A percentile compares a stretch with the other conserved stretches of the same genome.
phyloP scores from a whole-genome alignment of 2,113 vertebrate genomes.

The Diphyllodes magnificus region DNA sequence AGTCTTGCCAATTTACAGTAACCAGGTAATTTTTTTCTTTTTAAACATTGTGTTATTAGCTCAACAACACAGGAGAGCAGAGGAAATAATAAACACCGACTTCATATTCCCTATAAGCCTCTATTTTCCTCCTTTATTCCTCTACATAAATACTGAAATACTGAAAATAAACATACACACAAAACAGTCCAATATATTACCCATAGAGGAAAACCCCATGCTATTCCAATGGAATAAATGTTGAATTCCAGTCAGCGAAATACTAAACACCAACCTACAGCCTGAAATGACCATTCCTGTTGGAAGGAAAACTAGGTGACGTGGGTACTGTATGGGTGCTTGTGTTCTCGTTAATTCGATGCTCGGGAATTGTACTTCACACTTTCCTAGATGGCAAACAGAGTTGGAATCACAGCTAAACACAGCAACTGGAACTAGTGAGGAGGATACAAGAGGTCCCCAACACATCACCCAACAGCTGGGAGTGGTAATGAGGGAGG shows the following conservation, averaged over 20 bases:
- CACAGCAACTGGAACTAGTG: neutral
- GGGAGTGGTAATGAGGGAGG: neutral
- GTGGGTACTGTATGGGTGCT: neutral
- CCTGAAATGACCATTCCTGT: neutral
- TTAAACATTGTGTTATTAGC: neutral
- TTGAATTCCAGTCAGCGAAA: neutral
- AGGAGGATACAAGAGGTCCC: neutral
- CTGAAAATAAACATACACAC: neutral
- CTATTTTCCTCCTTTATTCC: neutral
- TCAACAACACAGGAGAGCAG: neutral
- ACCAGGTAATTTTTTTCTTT: neutral
- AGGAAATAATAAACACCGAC: neutral
- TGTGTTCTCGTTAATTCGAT: accelerated
- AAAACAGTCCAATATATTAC: neutral
- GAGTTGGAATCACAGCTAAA: neutral
- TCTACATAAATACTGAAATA: neutral
- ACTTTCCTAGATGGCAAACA: neutral
- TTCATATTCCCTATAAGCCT: neutral
- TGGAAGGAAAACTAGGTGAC: neutral
- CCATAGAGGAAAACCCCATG: accelerated
- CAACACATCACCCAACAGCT: neutral
- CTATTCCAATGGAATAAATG: neutral
- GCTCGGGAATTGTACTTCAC: neutral
- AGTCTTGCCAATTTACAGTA: neutral
- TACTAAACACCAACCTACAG: neutral